Evolutionary conservation across 2,888 invertebrate genomes (phyloP).

Genomic region (Notocelia uddmanniana): DNA sequence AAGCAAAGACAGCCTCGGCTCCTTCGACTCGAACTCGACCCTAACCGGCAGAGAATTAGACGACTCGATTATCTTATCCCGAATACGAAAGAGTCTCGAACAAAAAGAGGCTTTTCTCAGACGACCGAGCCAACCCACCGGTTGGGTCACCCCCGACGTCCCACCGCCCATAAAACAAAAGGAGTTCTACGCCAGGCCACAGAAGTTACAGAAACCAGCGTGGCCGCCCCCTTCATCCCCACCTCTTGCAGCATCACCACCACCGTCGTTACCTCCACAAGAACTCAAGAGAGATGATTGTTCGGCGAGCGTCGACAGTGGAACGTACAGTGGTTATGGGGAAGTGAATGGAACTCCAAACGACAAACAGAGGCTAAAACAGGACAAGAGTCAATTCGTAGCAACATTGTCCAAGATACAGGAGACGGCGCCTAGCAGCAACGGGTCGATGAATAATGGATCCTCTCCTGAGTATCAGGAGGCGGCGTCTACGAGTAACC

Average conservation of each 20-base stretch:
- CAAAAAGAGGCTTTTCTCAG: conserved; percentile 96
- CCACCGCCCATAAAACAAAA: conserved; percentile 86
- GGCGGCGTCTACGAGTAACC: conserved; percentile 70
- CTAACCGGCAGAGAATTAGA: conserved; percentile 89
- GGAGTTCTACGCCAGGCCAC: conserved; percentile 92
- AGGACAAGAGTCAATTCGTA: conserved; percentile 83
- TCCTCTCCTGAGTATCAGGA: conserved; percentile 69
- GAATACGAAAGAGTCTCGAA: conserved; percentile 93
- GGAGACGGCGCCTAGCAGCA: conserved; percentile 83
- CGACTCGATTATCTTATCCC: conserved; percentile 90
- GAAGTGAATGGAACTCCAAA: conserved; percentile 75
- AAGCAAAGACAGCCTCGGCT: conserved; percentile 89
- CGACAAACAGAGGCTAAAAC: conserved; percentile 74
- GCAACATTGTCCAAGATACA: conserved; percentile 88
- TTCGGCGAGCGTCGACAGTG: conserved; percentile 79
- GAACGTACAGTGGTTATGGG: conserved; percentile 78
- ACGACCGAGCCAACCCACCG: conserved; percentile 89
- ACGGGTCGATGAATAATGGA: conserved; percentile 78
- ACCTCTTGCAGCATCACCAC: conserved; percentile 87
- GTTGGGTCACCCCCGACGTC: conserved; percentile 84
- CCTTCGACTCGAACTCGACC: conserved; percentile 89
- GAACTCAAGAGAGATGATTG: conserved; percentile 79
- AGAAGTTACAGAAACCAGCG: conserved; percentile 89
- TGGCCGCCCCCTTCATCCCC: conserved; percentile 88
- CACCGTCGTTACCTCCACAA: conserved; percentile 68